Conservation (phyloP, 2,113 vertebrate genomes). For the Columbina picui region DNA sequence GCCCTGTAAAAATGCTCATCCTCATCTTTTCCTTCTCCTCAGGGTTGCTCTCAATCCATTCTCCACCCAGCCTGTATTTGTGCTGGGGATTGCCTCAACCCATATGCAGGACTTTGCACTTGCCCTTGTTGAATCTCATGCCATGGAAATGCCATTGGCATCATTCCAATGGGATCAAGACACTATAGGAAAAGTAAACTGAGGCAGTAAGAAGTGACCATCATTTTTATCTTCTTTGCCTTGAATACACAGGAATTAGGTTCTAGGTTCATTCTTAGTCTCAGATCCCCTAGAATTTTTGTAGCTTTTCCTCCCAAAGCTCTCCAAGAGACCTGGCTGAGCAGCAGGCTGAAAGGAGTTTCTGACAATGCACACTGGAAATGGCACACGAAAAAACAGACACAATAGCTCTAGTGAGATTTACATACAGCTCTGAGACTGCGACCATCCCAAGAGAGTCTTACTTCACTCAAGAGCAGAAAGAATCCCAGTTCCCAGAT, state of each 20-base stretch:
- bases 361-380: background rate
- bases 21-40: background rate
- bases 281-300: background rate
- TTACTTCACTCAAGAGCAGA: background rate
- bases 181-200: background rate
- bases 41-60: too few species aligned
- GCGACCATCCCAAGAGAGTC: background rate
- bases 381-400: background rate
- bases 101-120: too few species aligned
- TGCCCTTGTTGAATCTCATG: too few species aligned
- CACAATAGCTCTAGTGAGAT: background rate
- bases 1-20: background rate
- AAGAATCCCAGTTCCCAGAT: background rate
- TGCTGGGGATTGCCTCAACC: too few species aligned
- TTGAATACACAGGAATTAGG: background rate
- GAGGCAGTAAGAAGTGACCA: background rate
- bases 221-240: background rate
- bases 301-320: background rate
- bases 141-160: background rate
- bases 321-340: background rate
- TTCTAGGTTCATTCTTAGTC: background rate
- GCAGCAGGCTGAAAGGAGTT: background rate
- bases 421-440: background rate
- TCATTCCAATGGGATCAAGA: background rate
- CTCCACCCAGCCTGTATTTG: too few species aligned